phyloP scores from a whole-genome alignment of 2,797 vertebrate genomes.

The Ataeniobius toweri region DNA sequence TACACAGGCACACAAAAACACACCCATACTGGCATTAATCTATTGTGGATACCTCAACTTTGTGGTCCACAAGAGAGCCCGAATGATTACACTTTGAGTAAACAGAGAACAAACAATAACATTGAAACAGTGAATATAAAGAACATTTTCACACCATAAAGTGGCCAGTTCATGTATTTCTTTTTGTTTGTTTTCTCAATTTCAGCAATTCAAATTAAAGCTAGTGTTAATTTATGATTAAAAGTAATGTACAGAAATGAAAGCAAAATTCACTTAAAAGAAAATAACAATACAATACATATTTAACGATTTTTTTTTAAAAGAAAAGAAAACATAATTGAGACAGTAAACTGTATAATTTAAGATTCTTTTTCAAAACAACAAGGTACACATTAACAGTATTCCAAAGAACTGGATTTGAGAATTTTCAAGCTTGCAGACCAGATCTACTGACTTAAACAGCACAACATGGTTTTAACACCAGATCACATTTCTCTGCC shows the following conservation, averaged over 20 bases:
- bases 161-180: constrained; percentile 80
- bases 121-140: constrained; percentile 77
- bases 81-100: constrained; percentile 82
- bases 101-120: constrained; percentile 76
- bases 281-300: constrained; percentile 80
- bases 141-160: constrained; percentile 82
- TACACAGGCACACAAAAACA: constrained; percentile 44
- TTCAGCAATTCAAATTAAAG: constrained; percentile 88
- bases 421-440: constrained; percentile 77
- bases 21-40: constrained; percentile 78
- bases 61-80: constrained; percentile 72
- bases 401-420: constrained; percentile 74
- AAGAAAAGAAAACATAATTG: constrained; percentile 79
- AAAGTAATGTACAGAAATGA: constrained; percentile 88
- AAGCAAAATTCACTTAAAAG: constrained; percentile 86
- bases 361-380: constrained; percentile 72
- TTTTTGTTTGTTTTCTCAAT: constrained; percentile 65
- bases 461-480: constrained; percentile 78
- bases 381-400: constrained; percentile 72
- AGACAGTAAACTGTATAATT: constrained; percentile 79
- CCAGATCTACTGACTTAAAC: constrained; percentile 72
- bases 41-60: constrained; percentile 68
- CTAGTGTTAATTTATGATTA: constrained; percentile 92
- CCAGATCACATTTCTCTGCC: constrained; percentile 73
- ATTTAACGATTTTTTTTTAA: constrained; percentile 80